A percentile compares a stretch with the other conserved stretches of the same genome.
Evolutionary conservation across 2,113 vertebrate genomes (phyloP).

Genomic region (Grallaria varia): DNA sequence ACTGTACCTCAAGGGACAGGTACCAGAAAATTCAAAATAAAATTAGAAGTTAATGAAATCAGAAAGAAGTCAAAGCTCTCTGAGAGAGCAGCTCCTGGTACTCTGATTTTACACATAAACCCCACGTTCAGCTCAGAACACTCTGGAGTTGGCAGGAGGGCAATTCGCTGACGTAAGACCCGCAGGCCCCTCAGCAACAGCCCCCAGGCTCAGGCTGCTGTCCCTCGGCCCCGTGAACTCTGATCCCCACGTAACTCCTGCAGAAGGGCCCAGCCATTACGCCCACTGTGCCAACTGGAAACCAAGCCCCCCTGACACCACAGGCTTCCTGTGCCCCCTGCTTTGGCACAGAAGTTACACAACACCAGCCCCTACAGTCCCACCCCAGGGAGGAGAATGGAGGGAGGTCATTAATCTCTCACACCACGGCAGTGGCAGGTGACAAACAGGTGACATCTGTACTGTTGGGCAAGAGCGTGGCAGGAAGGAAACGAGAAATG

Average conservation of each 20-base stretch:
- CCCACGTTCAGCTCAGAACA: neutral
- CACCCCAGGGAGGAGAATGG: neutral
- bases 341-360: neutral
- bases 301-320: neutral
- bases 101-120: neutral
- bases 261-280: neutral
- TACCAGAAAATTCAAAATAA: neutral
- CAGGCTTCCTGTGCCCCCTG: neutral
- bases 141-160: neutral
- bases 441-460: neutral
- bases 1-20: neutral
- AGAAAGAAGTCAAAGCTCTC: neutral
- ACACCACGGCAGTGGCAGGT: rapidly evolving
- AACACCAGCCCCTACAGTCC: neutral
- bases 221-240: neutral
- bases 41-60: neutral
- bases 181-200: neutral
- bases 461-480: neutral
- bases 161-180: neutral
- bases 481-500: neutral
- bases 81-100: neutral
- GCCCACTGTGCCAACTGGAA: neutral
- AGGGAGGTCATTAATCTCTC: neutral
- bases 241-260: neutral
- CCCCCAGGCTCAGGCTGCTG: neutral